phyloP scores from a whole-genome alignment of 2,113 vertebrate species.

The Hystrix cristata region DNA sequence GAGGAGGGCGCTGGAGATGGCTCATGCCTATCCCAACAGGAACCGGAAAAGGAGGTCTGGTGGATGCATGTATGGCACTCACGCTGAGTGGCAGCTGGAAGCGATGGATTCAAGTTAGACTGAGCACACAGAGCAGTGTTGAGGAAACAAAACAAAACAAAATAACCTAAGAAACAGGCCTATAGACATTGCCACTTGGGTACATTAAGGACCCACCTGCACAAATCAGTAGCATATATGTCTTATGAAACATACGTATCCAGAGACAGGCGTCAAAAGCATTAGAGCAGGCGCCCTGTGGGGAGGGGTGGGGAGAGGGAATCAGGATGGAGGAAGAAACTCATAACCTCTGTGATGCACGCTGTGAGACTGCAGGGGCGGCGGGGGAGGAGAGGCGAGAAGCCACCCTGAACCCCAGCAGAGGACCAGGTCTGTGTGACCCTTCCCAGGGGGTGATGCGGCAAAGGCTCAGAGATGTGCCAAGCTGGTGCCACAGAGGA shows the following conservation, averaged over 20 bases:
- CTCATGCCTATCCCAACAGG: not conserved
- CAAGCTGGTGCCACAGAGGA: not conserved
- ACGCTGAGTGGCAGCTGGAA: not conserved
- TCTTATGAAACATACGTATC: not conserved
- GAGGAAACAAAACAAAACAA: not conserved
- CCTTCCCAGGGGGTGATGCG: too few species aligned
- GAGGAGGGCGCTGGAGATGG: not conserved
- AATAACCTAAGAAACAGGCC: not conserved
- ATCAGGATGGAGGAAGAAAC: not conserved
- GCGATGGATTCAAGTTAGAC: not conserved
- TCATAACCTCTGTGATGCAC: not conserved
- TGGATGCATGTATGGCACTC: fast-evolving
- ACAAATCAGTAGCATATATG: not conserved
- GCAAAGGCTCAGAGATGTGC: not conserved
- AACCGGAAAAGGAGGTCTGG: not conserved
- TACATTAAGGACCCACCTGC: not conserved
- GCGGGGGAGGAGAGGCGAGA: fast-evolving
- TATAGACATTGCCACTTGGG: not conserved
- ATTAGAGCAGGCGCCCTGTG: not conserved
- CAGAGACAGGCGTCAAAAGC: not conserved
- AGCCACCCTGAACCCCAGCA: not conserved
- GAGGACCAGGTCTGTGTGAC: not conserved
- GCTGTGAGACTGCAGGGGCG: not conserved
- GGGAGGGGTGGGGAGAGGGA: not conserved
- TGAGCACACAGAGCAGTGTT: not conserved